These are phyloP conservation scores for Meda fulgida DNA, from an alignment of 2,797 vertebrate genomes.

Conservation along the genomic window DNA sequence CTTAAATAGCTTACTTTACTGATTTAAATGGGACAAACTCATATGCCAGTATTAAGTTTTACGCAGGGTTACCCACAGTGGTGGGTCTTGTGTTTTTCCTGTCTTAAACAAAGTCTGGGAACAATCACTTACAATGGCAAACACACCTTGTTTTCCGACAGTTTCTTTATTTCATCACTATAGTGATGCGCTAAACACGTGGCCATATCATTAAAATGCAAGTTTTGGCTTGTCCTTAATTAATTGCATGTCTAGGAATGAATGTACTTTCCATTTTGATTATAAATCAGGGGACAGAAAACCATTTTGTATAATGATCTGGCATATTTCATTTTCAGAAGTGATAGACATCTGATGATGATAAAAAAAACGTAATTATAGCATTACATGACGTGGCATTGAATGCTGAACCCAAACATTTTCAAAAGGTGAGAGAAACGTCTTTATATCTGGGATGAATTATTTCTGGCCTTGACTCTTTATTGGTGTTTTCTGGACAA, in stretches of 20 bases:
- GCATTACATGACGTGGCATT: background rate
- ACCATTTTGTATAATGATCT: background rate
- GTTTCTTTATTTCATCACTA: conserved; percentile 28
- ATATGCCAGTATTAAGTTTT: background rate
- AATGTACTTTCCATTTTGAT: conserved; percentile 2
- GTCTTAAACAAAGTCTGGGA: conserved; percentile 30
- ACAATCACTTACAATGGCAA: conserved; percentile 38
- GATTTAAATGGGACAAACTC: background rate
- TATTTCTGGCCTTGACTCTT: conserved; percentile 33
- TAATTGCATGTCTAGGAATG: background rate
- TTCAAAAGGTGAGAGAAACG: background rate
- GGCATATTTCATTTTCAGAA: conserved; percentile 14
- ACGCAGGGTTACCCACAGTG: background rate
- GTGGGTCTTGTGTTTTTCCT: background rate
- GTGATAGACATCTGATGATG: background rate
- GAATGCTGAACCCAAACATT: background rate
- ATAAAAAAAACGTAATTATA: background rate
- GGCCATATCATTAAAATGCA: conserved; percentile 22
- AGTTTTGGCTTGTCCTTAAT: conserved; percentile 28
- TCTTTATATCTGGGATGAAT: conserved; percentile 45
- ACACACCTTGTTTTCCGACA: conserved; percentile 21
- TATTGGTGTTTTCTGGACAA: conserved; percentile 71
- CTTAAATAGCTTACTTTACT: background rate
- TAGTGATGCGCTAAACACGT: conserved; percentile 17
- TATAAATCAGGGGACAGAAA: background rate